phyloP scores from a whole-genome alignment of 2,113 vertebrate species.

The Platysteira castanea region DNA sequence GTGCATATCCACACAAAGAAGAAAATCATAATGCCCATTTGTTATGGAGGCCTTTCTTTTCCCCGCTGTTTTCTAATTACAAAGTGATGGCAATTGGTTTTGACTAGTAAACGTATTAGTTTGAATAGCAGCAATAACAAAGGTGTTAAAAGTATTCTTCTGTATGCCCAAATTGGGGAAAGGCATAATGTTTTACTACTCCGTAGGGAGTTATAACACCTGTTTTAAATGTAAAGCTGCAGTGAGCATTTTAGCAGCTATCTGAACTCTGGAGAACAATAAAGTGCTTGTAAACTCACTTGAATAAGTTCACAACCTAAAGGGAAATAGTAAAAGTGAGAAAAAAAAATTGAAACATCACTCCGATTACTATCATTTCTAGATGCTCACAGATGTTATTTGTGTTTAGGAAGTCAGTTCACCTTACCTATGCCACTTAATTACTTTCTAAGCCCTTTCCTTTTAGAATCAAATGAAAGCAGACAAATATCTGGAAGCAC shows the following conservation, averaged over 20 bases:
- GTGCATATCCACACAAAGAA: neutral
- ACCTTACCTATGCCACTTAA: neutral
- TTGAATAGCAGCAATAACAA: neutral
- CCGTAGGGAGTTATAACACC: slow-evolving; percentile 3
- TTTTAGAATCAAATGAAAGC: neutral
- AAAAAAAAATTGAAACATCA: neutral
- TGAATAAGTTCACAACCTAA: slow-evolving; percentile 40
- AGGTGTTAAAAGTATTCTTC: slow-evolving; percentile 25
- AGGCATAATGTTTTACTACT: slow-evolving; percentile 11
- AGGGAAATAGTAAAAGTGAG: neutral
- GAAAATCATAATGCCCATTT: neutral
- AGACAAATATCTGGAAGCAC: neutral
- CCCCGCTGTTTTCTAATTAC: neutral
- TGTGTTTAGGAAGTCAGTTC: neutral
- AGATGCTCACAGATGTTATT: neutral
- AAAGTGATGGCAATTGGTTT: neutral
- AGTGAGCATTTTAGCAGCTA: neutral
- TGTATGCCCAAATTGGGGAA: neutral
- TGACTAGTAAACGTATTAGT: neutral
- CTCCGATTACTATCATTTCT: neutral
- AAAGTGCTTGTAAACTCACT: slow-evolving; percentile 30
- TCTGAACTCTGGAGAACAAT: slow-evolving; percentile 46
- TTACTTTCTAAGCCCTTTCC: neutral
- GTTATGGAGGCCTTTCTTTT: neutral
- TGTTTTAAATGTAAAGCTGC: slow-evolving; percentile 27